Base-by-base conservation (phyloP, 1,140 invertebrate genomes). In the Chironomus tepperi region DNA sequence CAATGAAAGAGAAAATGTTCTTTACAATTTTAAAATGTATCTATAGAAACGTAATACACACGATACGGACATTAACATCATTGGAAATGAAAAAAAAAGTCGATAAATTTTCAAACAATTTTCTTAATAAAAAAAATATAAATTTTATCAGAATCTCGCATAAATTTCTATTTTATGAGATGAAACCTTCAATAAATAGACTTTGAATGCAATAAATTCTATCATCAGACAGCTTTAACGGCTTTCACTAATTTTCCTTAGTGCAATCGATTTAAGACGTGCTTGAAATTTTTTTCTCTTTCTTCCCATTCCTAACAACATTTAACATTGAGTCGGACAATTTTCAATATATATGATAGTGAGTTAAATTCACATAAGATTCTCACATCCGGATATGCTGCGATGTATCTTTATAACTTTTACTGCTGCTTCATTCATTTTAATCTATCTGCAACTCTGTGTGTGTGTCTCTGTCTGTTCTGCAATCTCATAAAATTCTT, bases 181-280 rank as follows among this genome's bases (percentile, higher is more conserved):
- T 70, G 65, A 70, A 70, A 70, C 65, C 65, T 70, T 70, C 65
- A 70, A 70, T 70, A 70, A 70, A 70, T 70, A 70, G 65, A 70
- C 65, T 18, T 70, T 70, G 65, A 70, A 70, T 57, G 65, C 65
- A 70, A 70, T 70, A 70, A 70, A 70, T 70, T 70, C 18, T 21
- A 18, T 16, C 16, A 70, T n/a, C 65, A 70, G 65, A 70, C 65
- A 70, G 18, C 19, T 70, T 70, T 70, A 70, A 70, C 65, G 65
- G 65, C 65, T 70, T 70, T 70, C 19, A 21, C 65, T 70, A 70
- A 70, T 70, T 70, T 70, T 70, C 65, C 12, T 57, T 47, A 15
- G 3, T 57, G 47, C 47, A 57, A 57, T 57, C 47, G 47, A 57
- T 70, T 70, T 19, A 70, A 70, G 65, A 70, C 65, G 65, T 70